A percentile compares a stretch with the other conserved stretches of the same genome.
Evolutionary conservation across 2,113 vertebrate genomes (phyloP).

Genomic region (Pomatostomus ruficeps): DNA sequence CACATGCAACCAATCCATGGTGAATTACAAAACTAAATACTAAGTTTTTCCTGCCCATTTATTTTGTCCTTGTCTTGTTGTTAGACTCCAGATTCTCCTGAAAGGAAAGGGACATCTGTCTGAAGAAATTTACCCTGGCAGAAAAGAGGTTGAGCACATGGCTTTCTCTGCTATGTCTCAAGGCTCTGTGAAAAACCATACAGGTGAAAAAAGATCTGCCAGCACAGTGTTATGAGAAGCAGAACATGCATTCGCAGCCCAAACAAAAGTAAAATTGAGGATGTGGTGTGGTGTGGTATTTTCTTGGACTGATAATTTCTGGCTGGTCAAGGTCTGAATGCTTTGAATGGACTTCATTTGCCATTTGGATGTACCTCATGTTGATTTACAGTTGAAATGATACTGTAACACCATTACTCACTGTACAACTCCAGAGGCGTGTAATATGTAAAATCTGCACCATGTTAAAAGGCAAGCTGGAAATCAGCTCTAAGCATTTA

Average conservation of each 20-base stretch:
- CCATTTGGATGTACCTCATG: not conserved
- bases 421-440: not conserved
- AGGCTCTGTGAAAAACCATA: not conserved
- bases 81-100: not conserved
- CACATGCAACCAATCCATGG: not conserved
- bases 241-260: not conserved
- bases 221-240: conserved; percentile 28
- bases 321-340: not conserved
- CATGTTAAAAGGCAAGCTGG: not conserved
- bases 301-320: conserved; percentile 10
- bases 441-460: not conserved
- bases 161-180: conserved; percentile 17
- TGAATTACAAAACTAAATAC: not conserved
- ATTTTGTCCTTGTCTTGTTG: conserved; percentile 12
- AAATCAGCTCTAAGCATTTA: conserved; percentile 24
- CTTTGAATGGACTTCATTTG: not conserved
- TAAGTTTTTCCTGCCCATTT: conserved; percentile 11
- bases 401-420: not conserved
- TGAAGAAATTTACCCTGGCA: conserved; percentile 24
- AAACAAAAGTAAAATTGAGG: conserved; percentile 17
- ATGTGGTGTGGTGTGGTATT: not conserved
- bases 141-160: conserved; percentile 44
- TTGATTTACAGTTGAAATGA: not conserved
- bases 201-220: conserved; percentile 54
- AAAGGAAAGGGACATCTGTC: conserved; percentile 24